Evolutionary conservation across 2,113 vertebrate genomes (phyloP).

Genomic region (Lynx canadensis): DNA sequence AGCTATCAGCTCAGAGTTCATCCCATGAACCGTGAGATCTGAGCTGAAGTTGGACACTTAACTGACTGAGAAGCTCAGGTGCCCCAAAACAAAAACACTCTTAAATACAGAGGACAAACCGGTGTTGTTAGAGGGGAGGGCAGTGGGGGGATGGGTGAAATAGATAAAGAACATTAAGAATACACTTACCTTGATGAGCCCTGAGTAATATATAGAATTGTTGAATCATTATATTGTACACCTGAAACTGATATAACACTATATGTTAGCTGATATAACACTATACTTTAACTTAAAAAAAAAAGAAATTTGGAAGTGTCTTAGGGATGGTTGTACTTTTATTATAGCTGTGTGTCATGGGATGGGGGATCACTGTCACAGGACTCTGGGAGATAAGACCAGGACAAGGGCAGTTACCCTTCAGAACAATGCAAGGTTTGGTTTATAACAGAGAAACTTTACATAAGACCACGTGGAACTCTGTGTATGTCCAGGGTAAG

Average conservation of each 20-base stretch:
- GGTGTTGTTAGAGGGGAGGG: neutral
- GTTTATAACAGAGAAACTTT: neutral
- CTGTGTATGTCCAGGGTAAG: too few species aligned
- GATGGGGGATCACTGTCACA: neutral
- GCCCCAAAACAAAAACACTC: neutral
- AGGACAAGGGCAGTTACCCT: neutral
- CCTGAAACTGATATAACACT: neutral
- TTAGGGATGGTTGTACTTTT: neutral
- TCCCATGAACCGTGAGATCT: too few species aligned
- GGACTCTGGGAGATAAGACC: neutral
- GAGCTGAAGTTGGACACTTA: too few species aligned
- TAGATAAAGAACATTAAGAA: neutral
- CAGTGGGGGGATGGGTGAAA: neutral
- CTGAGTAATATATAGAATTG: neutral
- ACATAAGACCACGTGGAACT: neutral
- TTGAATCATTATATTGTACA: neutral
- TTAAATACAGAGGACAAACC: neutral
- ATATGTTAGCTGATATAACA: neutral
- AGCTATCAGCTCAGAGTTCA: too few species aligned
- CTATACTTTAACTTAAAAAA: neutral
- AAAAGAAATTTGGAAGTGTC: neutral
- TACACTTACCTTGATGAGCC: neutral
- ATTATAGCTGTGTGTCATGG: neutral
- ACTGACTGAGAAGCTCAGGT: too few species aligned
- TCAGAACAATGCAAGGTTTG: neutral